Conservation (phyloP, 2,797 vertebrate genomes). For the Pelobates cultripes region DNA sequence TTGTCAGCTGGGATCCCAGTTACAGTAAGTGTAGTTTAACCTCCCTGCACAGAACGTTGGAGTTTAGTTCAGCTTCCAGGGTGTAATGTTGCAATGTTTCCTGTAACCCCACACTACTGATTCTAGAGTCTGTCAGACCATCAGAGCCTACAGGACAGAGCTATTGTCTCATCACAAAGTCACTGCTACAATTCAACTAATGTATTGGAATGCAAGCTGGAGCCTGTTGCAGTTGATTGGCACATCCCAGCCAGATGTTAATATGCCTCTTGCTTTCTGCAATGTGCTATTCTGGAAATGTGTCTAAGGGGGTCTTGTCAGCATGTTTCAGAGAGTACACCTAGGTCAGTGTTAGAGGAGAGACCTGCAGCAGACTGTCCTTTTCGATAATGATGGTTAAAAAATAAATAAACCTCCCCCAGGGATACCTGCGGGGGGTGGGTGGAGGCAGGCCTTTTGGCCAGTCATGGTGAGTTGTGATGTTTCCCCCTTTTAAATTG, state of each 20-base stretch:
- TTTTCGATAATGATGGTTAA: neutral
- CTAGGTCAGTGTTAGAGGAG: neutral
- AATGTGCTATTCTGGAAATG: neutral
- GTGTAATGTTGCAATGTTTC: neutral
- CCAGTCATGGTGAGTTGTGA: no score
- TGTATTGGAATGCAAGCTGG: conserved; percentile 48
- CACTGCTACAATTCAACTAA: conserved; percentile 21
- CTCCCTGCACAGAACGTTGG: conserved; percentile 10
- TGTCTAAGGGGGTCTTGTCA: neutral
- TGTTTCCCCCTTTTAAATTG: no score
- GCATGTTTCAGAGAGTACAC: neutral
- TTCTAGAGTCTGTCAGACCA: neutral
- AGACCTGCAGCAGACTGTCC: neutral
- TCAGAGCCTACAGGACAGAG: conserved; percentile 14
- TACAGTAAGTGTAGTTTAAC: conserved; percentile 40
- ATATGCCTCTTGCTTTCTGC: neutral
- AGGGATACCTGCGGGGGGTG: no score
- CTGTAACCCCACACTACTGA: conserved; percentile 15
- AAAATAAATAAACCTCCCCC: no score
- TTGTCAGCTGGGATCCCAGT: conserved; percentile 26
- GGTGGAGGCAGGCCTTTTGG: no score
- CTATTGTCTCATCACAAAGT: conserved; percentile 24
- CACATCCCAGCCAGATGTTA: neutral
- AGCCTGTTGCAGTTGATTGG: conserved; percentile 43
- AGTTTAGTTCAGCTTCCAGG: conserved; percentile 2